phyloP scores from a whole-genome alignment of 2,113 vertebrate genomes.

The Cygnus atratus region DNA sequence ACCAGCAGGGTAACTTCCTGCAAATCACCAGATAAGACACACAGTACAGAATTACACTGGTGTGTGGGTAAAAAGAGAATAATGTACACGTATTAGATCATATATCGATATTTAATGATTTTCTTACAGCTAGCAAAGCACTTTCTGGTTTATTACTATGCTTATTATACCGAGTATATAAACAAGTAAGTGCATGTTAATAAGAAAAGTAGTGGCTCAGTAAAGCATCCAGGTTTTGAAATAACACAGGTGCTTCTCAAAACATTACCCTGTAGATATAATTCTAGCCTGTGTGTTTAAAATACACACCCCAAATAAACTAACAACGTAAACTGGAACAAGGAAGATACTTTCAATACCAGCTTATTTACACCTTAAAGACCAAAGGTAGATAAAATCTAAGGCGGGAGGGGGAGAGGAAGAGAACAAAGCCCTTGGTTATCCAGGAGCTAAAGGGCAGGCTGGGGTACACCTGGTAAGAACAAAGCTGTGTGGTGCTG shows the following conservation, averaged over 20 bases:
- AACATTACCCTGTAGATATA: not conserved
- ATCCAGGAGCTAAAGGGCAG: not conserved
- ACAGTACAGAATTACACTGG: not conserved
- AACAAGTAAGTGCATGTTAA: not conserved
- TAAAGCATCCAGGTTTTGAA: not conserved
- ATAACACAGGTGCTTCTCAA: not conserved
- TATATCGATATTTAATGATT: not conserved
- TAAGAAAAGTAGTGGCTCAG: constrained; percentile 10
- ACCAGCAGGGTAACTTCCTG: not conserved
- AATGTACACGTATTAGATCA: not conserved
- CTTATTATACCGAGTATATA: not conserved
- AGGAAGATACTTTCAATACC: not conserved
- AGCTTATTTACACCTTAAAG: not conserved
- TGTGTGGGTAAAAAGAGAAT: not conserved
- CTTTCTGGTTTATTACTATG: not conserved
- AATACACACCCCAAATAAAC: not conserved
- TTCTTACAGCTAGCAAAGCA: not conserved
- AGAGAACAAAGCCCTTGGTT: not conserved
- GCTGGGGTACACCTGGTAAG: not conserved
- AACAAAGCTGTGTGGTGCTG: not conserved
- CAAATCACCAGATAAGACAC: accelerated
- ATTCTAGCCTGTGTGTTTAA: not conserved
- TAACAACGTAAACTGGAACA: not conserved
- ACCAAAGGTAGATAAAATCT: not conserved
- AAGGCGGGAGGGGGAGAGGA: not conserved